phyloP scores from a whole-genome alignment of 2,797 vertebrate genomes.

The Trachops cirrhosus region DNA sequence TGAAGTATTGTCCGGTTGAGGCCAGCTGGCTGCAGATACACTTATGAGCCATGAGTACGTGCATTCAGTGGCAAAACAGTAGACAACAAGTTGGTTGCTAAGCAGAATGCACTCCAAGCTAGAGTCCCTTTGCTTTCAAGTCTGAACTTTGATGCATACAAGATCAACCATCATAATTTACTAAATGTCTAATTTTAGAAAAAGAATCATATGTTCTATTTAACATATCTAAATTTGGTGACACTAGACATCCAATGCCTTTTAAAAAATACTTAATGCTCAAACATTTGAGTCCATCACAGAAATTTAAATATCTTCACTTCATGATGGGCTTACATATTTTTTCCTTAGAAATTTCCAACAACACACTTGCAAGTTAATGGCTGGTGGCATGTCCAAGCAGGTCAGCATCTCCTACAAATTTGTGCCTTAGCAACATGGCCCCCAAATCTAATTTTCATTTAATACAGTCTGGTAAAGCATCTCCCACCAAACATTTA shows the following conservation, averaged over 20 bases:
- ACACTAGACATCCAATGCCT: background rate
- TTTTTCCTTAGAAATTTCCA: conserved; percentile 24
- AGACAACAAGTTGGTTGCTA: conserved; percentile 83
- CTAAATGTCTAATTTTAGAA: conserved; percentile 14
- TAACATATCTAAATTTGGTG: conserved; percentile 5
- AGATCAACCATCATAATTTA: conserved; percentile 19
- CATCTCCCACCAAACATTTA: conserved; percentile 52
- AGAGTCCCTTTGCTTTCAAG: background rate
- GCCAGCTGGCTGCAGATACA: conserved; percentile 67
- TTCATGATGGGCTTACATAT: background rate
- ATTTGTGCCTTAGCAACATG: background rate
- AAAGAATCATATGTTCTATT: conserved; percentile 4
- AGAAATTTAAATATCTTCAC: conserved; percentile 31
- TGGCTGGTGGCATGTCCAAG: background rate
- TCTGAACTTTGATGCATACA: conserved; percentile 43
- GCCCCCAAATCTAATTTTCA: conserved; percentile 47
- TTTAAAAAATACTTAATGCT: background rate
- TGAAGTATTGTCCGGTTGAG: conserved; percentile 70
- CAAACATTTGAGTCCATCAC: conserved; percentile 19
- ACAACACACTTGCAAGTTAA: background rate
- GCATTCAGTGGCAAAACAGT: conserved; percentile 74
- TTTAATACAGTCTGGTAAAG: conserved; percentile 49
- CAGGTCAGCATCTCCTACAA: background rate
- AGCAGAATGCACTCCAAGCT: conserved; percentile 64
- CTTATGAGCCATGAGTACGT: conserved; percentile 26